Evolutionary conservation across 1,140 invertebrate genomes (phyloP).

Genomic region (Sitophilus oryzae): DNA sequence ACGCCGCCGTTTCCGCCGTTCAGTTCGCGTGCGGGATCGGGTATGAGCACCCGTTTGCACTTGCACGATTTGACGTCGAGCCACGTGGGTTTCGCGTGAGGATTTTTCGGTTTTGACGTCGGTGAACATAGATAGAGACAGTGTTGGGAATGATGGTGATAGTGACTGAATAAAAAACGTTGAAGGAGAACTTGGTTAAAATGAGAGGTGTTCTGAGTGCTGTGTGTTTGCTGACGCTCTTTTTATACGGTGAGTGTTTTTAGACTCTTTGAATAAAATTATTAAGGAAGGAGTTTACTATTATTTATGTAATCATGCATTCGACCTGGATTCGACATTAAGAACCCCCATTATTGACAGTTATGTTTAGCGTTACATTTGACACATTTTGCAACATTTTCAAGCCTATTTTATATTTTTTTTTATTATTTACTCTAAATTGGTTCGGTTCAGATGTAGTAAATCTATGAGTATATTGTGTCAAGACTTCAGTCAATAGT

Average conservation of each 20-base stretch:
- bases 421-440: too few species aligned
- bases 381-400: too few species aligned
- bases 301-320: too few species aligned
- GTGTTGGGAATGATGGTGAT: conserved; percentile 8
- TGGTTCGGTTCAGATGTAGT: too few species aligned
- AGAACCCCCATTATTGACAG: too few species aligned
- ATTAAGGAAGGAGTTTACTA: too few species aligned
- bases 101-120: background rate
- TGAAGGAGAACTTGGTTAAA: too few species aligned
- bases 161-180: background rate
- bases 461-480: too few species aligned
- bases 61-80: background rate
- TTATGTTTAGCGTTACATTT: too few species aligned
- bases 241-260: conserved; percentile 19
- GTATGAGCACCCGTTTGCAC: background rate
- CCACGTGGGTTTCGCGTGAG: conserved; percentile 19
- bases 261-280: background rate
- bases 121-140: background rate
- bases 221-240: conserved; percentile 21
- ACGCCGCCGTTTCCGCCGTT: conserved; percentile 16
- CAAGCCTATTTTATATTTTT: too few species aligned
- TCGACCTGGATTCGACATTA: too few species aligned
- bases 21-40: conserved; percentile 23
- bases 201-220: conserved; percentile 17
- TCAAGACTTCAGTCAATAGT: too few species aligned